phyloP scores from a whole-genome alignment of 2,888 invertebrate genomes.

The Alcis repandata region DNA sequence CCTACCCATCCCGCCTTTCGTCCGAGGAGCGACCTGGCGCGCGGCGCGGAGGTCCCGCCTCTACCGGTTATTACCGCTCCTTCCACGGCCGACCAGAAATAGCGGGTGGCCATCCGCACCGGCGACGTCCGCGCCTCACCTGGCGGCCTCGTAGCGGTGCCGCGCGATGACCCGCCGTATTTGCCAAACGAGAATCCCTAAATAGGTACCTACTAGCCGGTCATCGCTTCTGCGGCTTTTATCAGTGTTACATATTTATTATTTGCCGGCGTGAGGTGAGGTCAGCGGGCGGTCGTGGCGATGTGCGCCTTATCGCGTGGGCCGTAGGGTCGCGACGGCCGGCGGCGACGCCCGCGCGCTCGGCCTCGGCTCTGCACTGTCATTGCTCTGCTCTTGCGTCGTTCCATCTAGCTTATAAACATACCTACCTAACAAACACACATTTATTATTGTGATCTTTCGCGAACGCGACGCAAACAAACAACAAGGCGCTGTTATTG shows the following conservation, averaged over 20 bases:
- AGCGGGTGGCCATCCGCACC: slow-evolving; percentile 61
- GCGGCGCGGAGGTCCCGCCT: slow-evolving; percentile 31
- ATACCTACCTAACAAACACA: slow-evolving; percentile 22
- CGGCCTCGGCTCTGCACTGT: slow-evolving; percentile 75
- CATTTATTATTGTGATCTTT: slow-evolving; percentile 11
- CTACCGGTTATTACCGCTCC: slow-evolving; percentile 55
- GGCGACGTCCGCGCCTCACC: slow-evolving; percentile 57
- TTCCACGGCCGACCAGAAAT: slow-evolving; percentile 61
- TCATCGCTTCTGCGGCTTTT: slow-evolving; percentile 82
- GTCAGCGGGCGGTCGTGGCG: slow-evolving; percentile 78
- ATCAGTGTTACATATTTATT: slow-evolving; percentile 87
- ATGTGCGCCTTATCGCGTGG: slow-evolving; percentile 80
- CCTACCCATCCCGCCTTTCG: slow-evolving; percentile 57
- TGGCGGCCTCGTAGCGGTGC: slow-evolving; percentile 57
- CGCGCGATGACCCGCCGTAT: slow-evolving; percentile 68
- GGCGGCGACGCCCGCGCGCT: slow-evolving; percentile 63
- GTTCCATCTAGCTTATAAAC: slow-evolving; percentile 59
- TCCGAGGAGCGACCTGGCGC: slow-evolving; percentile 46
- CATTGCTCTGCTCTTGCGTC: slow-evolving; percentile 82
- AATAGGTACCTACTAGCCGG: slow-evolving; percentile 76
- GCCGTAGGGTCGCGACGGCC: slow-evolving; percentile 74
- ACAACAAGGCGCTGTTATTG: slow-evolving; percentile 32
- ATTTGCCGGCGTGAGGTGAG: slow-evolving; percentile 83
- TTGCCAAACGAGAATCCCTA: slow-evolving; percentile 78
- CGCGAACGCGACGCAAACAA: slow-evolving; percentile 30